These are phyloP conservation scores for Enteromius argenteus DNA, from an alignment of 2,797 vertebrate genomes.

Conservation along the genomic window DNA sequence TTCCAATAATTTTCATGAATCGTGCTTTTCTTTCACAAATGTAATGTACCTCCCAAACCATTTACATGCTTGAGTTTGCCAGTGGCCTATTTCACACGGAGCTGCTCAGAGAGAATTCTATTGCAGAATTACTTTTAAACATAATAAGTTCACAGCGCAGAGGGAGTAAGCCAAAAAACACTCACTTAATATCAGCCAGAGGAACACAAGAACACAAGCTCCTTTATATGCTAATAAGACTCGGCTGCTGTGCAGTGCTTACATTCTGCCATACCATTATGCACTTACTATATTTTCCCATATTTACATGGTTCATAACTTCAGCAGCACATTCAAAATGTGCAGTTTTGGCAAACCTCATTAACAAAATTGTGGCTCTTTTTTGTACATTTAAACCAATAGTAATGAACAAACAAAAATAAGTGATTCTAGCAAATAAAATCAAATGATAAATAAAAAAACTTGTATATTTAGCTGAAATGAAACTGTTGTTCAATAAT, in stretches of 20 bases:
- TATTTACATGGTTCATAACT: constrained; percentile 11
- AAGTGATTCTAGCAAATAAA: background rate
- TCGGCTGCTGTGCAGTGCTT: constrained; percentile 23
- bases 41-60: constrained; percentile 5
- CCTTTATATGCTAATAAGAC: constrained; percentile 53
- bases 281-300: constrained; percentile 10
- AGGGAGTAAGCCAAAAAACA: constrained; percentile 15
- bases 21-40: constrained; percentile 34
- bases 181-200: constrained; percentile 45
- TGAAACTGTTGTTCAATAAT: background rate
- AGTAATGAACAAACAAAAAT: background rate
- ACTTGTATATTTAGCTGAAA: background rate
- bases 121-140: constrained; percentile 13
- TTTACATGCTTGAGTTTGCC: constrained; percentile 30
- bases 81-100: constrained; percentile 27
- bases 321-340: constrained; percentile 7
- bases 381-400: background rate
- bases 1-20: constrained; percentile 42
- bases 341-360: background rate
- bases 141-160: constrained; percentile 16
- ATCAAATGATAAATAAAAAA: background rate
- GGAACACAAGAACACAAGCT: constrained; percentile 30
- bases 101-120: constrained; percentile 6
- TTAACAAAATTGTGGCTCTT: background rate
- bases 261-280: constrained; percentile 23